phyloP scores from a whole-genome alignment of 2,888 invertebrate genomes.

The Morpho deidamia region DNA sequence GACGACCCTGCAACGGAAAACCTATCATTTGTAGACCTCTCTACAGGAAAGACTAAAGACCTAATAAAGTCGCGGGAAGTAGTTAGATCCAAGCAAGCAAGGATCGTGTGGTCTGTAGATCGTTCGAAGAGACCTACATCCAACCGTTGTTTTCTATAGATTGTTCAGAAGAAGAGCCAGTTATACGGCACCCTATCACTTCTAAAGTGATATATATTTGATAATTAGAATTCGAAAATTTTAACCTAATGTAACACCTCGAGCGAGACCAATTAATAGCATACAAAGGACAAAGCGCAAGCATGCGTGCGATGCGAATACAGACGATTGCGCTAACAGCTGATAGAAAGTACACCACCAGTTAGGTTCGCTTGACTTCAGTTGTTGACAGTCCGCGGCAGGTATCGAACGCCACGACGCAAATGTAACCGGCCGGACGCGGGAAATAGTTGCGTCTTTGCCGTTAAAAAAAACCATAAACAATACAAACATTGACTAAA shows the following conservation, averaged over 20 bases:
- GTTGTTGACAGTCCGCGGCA: conserved; percentile 55
- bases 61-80: too few species aligned
- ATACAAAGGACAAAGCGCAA: conserved; percentile 27
- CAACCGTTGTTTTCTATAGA: too few species aligned
- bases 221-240: neutral
- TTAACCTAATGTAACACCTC: neutral
- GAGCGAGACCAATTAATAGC: neutral
- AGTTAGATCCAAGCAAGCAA: too few species aligned
- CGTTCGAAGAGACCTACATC: too few species aligned
- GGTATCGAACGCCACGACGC: conserved; percentile 54
- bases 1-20: too few species aligned
- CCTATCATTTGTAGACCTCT: too few species aligned
- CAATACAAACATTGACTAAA: conserved; percentile 23
- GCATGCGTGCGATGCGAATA: conserved; percentile 35
- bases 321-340: conserved; percentile 56
- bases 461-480: conserved; percentile 37
- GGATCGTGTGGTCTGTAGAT: too few species aligned
- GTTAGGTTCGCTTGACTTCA: conserved; percentile 38
- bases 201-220: too few species aligned
- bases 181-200: too few species aligned
- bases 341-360: conserved; percentile 64
- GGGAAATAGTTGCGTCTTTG: conserved; percentile 69
- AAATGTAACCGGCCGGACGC: conserved; percentile 68
- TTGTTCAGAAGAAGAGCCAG: too few species aligned
- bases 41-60: too few species aligned